Conservation (phyloP, 2,888 invertebrate species). For the Dorcus hopei region DNA sequence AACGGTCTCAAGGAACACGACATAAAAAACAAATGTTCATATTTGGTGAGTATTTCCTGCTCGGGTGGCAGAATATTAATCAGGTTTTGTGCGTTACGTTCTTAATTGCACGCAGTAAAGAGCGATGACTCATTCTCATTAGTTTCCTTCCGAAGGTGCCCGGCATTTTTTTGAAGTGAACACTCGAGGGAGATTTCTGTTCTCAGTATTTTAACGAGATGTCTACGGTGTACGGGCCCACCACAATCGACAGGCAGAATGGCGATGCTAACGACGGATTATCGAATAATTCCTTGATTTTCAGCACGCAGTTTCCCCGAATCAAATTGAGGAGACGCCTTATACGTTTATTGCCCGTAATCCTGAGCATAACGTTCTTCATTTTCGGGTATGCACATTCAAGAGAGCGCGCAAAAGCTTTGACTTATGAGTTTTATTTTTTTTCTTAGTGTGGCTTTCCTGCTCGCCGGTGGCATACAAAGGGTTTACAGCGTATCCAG, state of each 20-base stretch:
- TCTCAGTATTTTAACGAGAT: constrained; percentile 2
- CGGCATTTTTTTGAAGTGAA: not conserved
- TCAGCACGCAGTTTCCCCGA: constrained; percentile 14
- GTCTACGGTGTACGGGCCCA: constrained; percentile 19
- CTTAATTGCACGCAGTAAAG: not conserved
- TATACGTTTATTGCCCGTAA: constrained; percentile 8
- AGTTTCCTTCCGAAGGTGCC: constrained; percentile 7
- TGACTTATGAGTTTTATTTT: not conserved
- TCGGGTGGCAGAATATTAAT: not conserved
- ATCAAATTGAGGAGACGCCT: constrained; percentile 11
- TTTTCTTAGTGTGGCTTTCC: constrained; percentile 5
- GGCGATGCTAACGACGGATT: constrained; percentile 15
- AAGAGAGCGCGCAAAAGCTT: not conserved
- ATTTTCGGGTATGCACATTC: constrained; percentile 4
- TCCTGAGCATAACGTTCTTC: constrained; percentile 11
- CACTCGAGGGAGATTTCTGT: not conserved
- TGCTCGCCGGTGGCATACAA: constrained; percentile 2
- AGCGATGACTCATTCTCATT: not conserved
- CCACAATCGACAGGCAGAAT: constrained; percentile 19
- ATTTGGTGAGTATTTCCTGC: constrained; percentile 13
- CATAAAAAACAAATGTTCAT: constrained; percentile 14
- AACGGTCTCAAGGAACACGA: too few species aligned
- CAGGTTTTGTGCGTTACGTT: not conserved
- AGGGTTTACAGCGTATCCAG: too few species aligned
- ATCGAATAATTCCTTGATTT: constrained; percentile 11